phyloP scores from a whole-genome alignment of 2,113 vertebrate genomes.

The Brachypteracias leptosomus region DNA sequence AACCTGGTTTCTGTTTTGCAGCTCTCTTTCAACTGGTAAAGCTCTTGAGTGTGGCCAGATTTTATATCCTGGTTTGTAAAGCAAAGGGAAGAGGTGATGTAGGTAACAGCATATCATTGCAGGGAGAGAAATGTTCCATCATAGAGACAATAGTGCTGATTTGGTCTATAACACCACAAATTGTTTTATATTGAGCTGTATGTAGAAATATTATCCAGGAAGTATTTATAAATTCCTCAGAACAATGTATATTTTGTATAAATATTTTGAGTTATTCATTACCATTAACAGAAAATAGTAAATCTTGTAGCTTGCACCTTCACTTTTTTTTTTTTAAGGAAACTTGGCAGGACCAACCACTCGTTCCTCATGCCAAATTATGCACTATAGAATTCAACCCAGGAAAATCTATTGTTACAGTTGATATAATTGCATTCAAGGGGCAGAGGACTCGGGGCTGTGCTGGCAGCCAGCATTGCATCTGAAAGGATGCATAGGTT shows the following conservation, averaged over 20 bases:
- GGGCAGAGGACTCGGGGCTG: constrained; percentile 1
- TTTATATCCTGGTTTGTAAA: neutral
- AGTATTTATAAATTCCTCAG: neutral
- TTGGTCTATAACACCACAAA: neutral
- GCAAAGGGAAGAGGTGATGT: neutral
- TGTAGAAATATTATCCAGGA: neutral
- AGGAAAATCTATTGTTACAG: neutral
- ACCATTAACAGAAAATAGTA: neutral
- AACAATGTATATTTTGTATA: neutral
- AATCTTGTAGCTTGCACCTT: neutral
- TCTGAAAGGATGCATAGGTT: neutral
- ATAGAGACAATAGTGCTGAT: neutral
- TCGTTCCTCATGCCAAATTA: neutral
- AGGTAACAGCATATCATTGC: neutral
- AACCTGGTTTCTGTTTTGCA: neutral
- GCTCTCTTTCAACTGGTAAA: neutral
- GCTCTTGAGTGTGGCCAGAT: neutral
- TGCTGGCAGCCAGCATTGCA: neutral
- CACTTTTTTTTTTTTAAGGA: neutral
- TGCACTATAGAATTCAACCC: neutral
- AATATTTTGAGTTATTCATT: constrained; percentile 15
- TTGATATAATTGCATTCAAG: constrained; percentile 28
- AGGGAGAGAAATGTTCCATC: neutral
- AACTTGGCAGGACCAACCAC: neutral
- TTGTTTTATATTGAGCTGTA: neutral